Percentiles rank a stretch among this genome's conserved stretches.
Evolutionary conservation across 2,113 vertebrate genomes (phyloP).

Genomic region (Vulpes vulpes): DNA sequence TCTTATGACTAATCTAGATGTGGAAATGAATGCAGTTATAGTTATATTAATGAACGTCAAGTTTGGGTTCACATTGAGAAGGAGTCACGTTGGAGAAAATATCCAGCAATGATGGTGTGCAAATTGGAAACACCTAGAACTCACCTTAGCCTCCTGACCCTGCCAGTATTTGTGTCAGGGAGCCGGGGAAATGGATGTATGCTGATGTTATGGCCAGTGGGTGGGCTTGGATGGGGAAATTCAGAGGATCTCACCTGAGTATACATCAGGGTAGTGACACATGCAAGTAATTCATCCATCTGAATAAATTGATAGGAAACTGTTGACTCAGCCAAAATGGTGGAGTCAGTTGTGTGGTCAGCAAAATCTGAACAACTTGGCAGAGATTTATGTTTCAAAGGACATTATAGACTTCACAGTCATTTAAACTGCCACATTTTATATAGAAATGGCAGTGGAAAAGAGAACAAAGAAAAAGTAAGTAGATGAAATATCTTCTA

Average conservation of each 20-base stretch:
- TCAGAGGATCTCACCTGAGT: background rate
- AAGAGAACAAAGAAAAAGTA: background rate
- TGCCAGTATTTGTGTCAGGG: background rate
- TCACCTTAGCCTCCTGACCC: rapidly evolving
- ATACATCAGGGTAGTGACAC: background rate
- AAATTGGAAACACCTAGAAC: background rate
- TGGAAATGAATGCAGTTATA: background rate
- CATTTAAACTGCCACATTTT: background rate
- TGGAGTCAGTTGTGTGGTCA: background rate
- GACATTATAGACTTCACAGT: rapidly evolving
- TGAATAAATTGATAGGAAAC: background rate
- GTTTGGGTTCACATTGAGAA: background rate
- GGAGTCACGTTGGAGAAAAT: background rate
- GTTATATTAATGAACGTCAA: background rate
- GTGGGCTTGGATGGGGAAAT: background rate
- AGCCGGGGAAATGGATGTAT: too few species aligned
- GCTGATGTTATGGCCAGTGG: background rate
- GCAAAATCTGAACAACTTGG: background rate
- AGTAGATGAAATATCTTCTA: background rate
- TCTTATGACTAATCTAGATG: background rate
- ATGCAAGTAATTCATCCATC: background rate
- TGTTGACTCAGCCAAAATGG: background rate
- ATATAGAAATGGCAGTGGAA: background rate
- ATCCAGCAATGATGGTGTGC: background rate
- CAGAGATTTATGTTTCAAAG: background rate